phyloP scores from a whole-genome alignment of 2,113 vertebrate species.

The Sapayoa aenigma region DNA sequence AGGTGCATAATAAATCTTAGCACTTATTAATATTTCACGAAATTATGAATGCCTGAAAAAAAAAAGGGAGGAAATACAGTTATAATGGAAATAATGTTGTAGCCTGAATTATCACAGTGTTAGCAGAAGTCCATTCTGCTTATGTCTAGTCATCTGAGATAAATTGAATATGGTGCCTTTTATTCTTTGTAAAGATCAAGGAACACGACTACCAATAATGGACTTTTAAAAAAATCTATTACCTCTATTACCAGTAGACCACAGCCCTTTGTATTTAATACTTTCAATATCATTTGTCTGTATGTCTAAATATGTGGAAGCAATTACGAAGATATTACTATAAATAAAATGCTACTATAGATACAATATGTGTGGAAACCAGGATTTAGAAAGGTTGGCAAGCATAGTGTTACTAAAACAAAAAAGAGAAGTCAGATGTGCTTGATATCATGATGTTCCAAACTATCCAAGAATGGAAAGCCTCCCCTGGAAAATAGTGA shows the following conservation, averaged over 20 bases:
- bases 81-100: neutral
- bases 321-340: neutral
- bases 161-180: neutral
- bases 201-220: neutral
- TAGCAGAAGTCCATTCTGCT: neutral
- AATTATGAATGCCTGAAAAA: slow-evolving; percentile 13
- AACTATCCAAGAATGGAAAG: neutral
- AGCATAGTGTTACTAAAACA: neutral
- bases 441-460: neutral
- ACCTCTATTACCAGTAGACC: neutral
- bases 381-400: neutral
- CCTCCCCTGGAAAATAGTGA: neutral
- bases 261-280: neutral
- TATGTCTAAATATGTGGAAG: neutral
- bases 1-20: neutral
- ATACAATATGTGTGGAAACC: neutral
- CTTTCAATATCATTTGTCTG: neutral
- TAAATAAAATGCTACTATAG: neutral
- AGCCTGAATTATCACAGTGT: neutral
- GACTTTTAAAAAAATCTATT: neutral
- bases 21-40: slow-evolving; percentile 26
- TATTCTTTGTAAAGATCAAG: neutral
- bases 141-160: neutral
- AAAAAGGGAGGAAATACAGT: neutral
- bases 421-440: neutral